phyloP scores from a whole-genome alignment of 2,888 invertebrate species.

The Caenorhabditis afra region DNA sequence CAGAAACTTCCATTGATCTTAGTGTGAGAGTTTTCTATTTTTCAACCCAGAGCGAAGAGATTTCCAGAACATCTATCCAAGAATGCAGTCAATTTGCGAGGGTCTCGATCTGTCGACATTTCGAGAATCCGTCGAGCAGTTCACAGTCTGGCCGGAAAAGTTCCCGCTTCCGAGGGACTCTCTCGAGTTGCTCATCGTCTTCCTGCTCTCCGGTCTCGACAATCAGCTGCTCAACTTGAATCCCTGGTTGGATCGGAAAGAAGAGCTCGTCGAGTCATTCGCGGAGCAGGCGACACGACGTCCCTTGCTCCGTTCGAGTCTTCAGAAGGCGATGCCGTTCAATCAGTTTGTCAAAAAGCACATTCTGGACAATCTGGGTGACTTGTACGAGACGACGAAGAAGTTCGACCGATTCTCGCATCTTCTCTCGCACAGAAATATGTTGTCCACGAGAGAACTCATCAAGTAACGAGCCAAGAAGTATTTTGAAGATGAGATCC shows the following conservation, averaged over 20 bases:
- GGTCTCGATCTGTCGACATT: not conserved
- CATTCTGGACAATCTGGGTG: slow-evolving; percentile 9
- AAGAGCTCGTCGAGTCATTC: not conserved
- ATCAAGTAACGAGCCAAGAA: slow-evolving; percentile 5
- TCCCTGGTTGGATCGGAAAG: not conserved
- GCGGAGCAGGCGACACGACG: not conserved
- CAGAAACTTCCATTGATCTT: not conserved
- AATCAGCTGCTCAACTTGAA: slow-evolving; percentile 20
- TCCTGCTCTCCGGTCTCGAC: slow-evolving; percentile 5
- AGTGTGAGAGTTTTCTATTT: not conserved
- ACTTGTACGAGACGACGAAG: slow-evolving; percentile 26
- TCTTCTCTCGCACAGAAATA: slow-evolving; percentile 21
- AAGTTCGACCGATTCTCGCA: slow-evolving; percentile 16
- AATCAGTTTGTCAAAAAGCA: slow-evolving; percentile 10
- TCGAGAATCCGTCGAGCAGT: slow-evolving; percentile 7
- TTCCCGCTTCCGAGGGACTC: slow-evolving; percentile 1
- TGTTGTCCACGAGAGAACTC: slow-evolving; percentile 5
- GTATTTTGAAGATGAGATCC: not conserved
- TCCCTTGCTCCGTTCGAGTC: not conserved
- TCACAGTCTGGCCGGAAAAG: slow-evolving; percentile 23
- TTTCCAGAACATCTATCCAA: slow-evolving; percentile 12
- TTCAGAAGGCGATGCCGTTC: slow-evolving; percentile 21
- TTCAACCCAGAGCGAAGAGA: too few species aligned
- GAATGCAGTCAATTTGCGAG: not conserved
- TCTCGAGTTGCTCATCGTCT: not conserved